A percentile compares a stretch with the other conserved stretches of the same genome.
phyloP scores from a whole-genome alignment of 2,797 vertebrate genomes.

The Neostethus bicornis region DNA sequence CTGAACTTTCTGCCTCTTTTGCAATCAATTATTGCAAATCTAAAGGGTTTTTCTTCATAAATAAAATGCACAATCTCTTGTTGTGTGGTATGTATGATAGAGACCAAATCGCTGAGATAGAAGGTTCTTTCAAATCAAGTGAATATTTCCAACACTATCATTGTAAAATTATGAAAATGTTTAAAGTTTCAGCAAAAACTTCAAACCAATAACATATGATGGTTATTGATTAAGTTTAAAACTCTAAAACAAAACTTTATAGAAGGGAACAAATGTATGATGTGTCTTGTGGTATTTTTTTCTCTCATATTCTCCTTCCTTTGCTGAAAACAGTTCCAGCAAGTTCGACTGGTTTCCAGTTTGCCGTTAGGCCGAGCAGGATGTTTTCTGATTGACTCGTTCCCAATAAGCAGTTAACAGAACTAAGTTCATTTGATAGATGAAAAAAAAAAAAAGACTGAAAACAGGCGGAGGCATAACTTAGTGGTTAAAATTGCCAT shows the following conservation, averaged over 20 bases:
- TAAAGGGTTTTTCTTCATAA: no score
- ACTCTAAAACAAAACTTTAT: constrained; percentile 23
- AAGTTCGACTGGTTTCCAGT: constrained; percentile 78
- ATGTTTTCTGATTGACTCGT: no score
- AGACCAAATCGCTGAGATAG: neutral
- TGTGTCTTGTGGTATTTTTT: constrained; percentile 10
- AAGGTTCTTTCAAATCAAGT: no score
- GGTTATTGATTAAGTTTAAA: constrained; percentile 15
- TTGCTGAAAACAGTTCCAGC: constrained; percentile 62
- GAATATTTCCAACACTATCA: no score
- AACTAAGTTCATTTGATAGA: no score
- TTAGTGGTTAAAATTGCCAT: no score
- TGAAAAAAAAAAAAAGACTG: no score
- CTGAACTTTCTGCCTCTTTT: constrained; percentile 3
- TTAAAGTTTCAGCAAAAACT: neutral
- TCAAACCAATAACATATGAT: neutral
- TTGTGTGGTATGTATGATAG: neutral
- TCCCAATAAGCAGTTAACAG: no score
- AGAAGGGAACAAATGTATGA: constrained; percentile 24
- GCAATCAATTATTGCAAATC: neutral
- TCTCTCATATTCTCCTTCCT: constrained; percentile 27
- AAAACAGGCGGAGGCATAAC: no score
- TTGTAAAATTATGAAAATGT: no score
- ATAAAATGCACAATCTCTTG: neutral
- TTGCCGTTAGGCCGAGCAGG: constrained; percentile 55